Base-by-base conservation (phyloP, 2,888 invertebrate species). In the Cyaniris semiargus region DNA sequence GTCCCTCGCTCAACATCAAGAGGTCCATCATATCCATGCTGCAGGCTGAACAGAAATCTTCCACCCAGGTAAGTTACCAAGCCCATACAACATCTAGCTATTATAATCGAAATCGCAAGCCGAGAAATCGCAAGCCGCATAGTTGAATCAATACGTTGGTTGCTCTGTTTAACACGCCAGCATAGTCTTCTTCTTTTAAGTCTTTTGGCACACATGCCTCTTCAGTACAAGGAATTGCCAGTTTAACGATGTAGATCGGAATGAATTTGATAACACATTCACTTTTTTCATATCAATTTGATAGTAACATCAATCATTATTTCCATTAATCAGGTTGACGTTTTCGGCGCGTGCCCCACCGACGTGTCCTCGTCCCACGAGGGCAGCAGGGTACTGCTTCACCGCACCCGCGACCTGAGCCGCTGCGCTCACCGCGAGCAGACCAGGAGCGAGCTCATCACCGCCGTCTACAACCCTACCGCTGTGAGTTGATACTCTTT, bases 1-100 rank as follows among this genome's bases (percentile, higher is more conserved):
- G 96, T 31, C 96, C 96, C 85, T 96, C 97, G 0, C 95, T 98
- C 77, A 98, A 99, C 94, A 95, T 98, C 86, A 99, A 99, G 94
- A 95, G 98, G 80, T 98, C 97, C 4, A 95, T 98, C 80, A 95
- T 98, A 78, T 98, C 98, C 0, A 89, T 97, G 80, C 95, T 98
- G 86, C 97, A 97, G 88, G 95, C 96, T 0, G 94, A 95, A 21
- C 92, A 94, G 79, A 93, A 92, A 66, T 83, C 90, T 48, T 88
- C 89, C n/a, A 90, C 90, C 66, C 91, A 94, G 88, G 94, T 93
- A 80, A 21, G 48, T 15, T 0, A 66, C 23, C 18, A 38, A 48
- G 13, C 27, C 13, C n/a, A n/a, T 13, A 13, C 0, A 48, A 3
- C 48, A 48, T 34, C 7, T 34, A 7, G 34, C 34, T 34, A 34